Percentiles rank a stretch among this genome's conserved stretches.
phyloP scores from a whole-genome alignment of 2,797 vertebrate genomes.

The Zenarchopterus dispar region DNA sequence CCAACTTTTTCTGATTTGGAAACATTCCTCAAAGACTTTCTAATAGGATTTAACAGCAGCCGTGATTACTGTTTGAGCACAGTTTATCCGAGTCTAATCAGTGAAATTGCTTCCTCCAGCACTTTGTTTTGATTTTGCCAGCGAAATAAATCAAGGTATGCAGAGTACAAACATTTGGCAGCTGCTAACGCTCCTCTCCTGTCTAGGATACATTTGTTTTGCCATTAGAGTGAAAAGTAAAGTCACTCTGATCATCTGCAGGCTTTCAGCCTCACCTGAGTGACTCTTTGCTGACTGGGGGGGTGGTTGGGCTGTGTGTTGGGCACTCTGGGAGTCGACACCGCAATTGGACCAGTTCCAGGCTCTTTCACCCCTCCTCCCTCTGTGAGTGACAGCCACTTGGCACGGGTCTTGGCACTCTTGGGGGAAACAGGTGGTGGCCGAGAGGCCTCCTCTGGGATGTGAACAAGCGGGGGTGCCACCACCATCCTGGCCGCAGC shows the following conservation, averaged over 20 bases:
- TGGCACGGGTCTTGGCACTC: conserved; percentile 89
- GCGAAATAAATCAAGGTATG: conserved; percentile 44
- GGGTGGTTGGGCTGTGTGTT: conserved; percentile 63
- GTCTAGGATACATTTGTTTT: conserved; percentile 14
- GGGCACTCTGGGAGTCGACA: conserved; percentile 77
- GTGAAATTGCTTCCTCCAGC: conserved; percentile 28
- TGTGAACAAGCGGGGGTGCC: conserved; percentile 84
- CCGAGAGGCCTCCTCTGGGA: conserved; percentile 89
- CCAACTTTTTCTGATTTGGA: too few species aligned
- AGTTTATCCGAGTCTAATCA: conserved; percentile 43
- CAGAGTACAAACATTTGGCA: conserved; percentile 15
- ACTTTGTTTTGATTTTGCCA: conserved; percentile 23
- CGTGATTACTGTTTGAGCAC: conserved; percentile 27
- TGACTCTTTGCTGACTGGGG: conserved; percentile 88
- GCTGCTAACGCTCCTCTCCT: conserved; percentile 28
- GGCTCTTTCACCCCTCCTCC: conserved; percentile 81
- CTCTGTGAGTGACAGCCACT: conserved; percentile 94
- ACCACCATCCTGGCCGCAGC: conserved; percentile 83
- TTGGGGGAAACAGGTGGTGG: conserved; percentile 84
- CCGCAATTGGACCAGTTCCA: conserved; percentile 70
- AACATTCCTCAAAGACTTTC: neutral
- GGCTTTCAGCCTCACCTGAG: conserved; percentile 77
- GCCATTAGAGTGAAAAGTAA: neutral
- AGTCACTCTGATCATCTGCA: conserved; percentile 1
- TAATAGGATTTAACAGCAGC: conserved; percentile 12